Conservation (phyloP, 2,113 vertebrate genomes). For the Marmota flaviventris region DNA sequence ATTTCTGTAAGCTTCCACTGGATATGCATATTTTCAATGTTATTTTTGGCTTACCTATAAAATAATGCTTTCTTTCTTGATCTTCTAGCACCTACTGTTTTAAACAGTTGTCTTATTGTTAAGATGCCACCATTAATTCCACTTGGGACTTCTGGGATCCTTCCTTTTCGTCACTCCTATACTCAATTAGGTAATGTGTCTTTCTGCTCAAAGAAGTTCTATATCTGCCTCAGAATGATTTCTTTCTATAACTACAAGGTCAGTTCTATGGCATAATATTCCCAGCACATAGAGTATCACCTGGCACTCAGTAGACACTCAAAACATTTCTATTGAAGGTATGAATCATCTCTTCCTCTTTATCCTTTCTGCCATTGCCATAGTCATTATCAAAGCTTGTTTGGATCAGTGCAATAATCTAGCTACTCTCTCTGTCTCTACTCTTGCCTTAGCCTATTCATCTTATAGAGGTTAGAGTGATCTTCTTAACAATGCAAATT, state of each 20-base stretch:
- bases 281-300: background rate
- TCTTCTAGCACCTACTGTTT: background rate
- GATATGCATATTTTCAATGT: background rate
- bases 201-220: background rate
- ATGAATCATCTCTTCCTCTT: background rate
- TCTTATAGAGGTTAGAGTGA: background rate
- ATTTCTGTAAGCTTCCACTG: slow-evolving; percentile 9
- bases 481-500: slow-evolving; percentile 43
- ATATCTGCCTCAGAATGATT: background rate
- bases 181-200: background rate
- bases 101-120: background rate
- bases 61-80: background rate
- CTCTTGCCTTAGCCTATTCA: background rate
- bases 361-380: background rate
- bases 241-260: background rate
- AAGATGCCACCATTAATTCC: background rate
- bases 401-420: background rate
- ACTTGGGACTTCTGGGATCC: background rate
- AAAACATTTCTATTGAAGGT: background rate
- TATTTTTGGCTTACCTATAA: background rate
- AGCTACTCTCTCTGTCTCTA: background rate
- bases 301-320: background rate
- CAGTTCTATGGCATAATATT: background rate
- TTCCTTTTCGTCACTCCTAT: background rate
- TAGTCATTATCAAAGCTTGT: background rate